These are phyloP conservation scores for Alentia gelatinosa DNA, from an alignment of 2,888 invertebrate species.

Conservation along the genomic window DNA sequence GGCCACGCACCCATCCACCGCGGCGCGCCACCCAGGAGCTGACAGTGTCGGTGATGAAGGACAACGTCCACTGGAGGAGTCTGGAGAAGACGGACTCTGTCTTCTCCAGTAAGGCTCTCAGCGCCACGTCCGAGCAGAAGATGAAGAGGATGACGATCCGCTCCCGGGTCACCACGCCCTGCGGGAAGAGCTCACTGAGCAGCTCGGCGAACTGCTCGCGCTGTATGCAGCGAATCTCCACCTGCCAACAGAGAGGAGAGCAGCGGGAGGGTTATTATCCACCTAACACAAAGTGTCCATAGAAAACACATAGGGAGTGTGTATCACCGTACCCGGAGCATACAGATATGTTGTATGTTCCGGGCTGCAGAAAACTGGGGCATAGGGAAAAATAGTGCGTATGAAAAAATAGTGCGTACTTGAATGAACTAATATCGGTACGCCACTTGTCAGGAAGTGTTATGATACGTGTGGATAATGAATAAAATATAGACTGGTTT, in stretches of 20 bases:
- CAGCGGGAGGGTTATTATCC: too few species aligned
- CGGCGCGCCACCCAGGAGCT: conserved; percentile 74
- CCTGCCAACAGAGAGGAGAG: neutral
- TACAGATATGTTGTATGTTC: too few species aligned
- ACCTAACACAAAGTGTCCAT: too few species aligned
- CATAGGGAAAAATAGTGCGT: too few species aligned
- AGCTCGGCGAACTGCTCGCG: conserved; percentile 69
- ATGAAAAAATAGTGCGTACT: too few species aligned
- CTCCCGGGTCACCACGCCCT: conserved; percentile 71
- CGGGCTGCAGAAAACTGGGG: too few species aligned
- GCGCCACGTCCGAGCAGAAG: conserved; percentile 78
- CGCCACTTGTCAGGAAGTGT: too few species aligned
- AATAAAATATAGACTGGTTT: too few species aligned
- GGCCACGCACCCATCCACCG: conserved; percentile 79
- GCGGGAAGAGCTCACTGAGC: conserved; percentile 70
- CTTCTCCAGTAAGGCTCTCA: conserved; percentile 67
- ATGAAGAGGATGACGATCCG: conserved; percentile 77
- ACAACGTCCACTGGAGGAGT: conserved; percentile 74
- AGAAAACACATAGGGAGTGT: too few species aligned
- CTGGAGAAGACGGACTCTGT: conserved; percentile 66
- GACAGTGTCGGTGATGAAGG: conserved; percentile 72
- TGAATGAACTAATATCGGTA: too few species aligned
- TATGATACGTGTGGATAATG: too few species aligned
- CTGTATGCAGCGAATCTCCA: conserved; percentile 62
- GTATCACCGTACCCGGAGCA: too few species aligned